phyloP scores from a whole-genome alignment of 2,113 vertebrate genomes.

The Varanus salvator region DNA sequence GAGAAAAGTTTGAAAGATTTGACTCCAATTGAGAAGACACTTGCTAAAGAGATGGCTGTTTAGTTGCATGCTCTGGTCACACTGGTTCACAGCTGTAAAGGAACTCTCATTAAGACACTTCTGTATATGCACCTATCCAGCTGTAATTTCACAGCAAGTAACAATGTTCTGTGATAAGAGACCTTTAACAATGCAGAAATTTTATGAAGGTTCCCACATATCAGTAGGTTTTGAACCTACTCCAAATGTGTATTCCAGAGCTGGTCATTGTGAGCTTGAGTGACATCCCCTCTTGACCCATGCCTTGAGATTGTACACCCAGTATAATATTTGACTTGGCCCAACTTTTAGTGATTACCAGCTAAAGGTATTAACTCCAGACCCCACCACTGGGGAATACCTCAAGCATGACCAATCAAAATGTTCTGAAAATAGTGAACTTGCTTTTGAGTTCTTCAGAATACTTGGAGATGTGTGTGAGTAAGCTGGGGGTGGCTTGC shows the following conservation, averaged over 20 bases:
- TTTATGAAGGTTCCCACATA: neutral
- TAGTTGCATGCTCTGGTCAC: neutral
- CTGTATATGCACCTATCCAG: neutral
- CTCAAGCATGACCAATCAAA: too few species aligned
- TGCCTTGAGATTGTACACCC: neutral
- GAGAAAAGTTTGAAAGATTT: neutral
- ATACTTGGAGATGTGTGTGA: too few species aligned
- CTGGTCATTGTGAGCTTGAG: neutral
- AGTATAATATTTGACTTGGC: neutral
- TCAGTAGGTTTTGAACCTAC: neutral
- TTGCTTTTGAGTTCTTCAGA: too few species aligned
- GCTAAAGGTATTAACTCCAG: neutral
- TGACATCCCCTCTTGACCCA: neutral
- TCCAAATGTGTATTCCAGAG: neutral
- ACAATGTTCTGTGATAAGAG: neutral
- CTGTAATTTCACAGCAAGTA: neutral
- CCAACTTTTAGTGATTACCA: neutral
- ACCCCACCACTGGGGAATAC: neutral
- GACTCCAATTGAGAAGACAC: too few species aligned
- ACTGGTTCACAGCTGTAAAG: neutral
- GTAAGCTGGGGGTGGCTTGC: too few species aligned
- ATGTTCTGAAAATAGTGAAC: too few species aligned
- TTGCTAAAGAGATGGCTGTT: too few species aligned
- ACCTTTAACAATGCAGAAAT: neutral
- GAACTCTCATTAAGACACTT: neutral